Base-by-base conservation (phyloP, 2,113 vertebrate genomes). In the Lepus americanus region DNA sequence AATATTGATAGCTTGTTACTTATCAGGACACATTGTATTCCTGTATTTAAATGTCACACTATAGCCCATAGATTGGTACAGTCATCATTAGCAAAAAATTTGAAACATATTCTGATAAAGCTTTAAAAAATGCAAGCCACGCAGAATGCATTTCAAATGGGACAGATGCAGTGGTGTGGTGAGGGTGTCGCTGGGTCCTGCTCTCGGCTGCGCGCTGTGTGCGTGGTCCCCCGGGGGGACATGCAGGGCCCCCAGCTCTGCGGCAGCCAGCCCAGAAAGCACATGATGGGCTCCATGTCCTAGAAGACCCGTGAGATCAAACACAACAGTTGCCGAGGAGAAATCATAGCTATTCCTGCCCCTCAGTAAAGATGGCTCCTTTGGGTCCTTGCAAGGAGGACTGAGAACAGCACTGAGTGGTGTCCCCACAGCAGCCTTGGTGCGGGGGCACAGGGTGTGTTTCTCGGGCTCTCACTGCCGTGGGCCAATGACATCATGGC, bases 281-380 rank as follows among this genome's bases (percentile, higher is more conserved):
- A n/a, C 27, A 19, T 22, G 64, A 55, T 59, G 55, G 78, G n/a
- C 36, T 93, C 53, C 53, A 17, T 19, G 16, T 51, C 81, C 87
- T 76, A 39, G 66, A 63, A 31, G 22, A 66, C n/a, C 55, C 9
- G 17, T 67, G 59, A 84, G 77, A 77, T 25, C 55, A 94, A 76
- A 51, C 66, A 77, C 36, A 83, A 72, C 33, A 92, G 39, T 83
- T 87, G 44, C 67, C 96, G 49, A 82, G 82, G 66, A 78, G 44
- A 67, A 93, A 87, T 51, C 39, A 63, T 59, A 76, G 33, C 9
- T 84, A 16, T 87, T 95, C 69, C 67, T 79, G 31, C 33, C 31
- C 14, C 55, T 89, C 55, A 64, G 79, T 44, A 93, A 76, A 76
- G 33, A 92, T 80, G 66, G 79, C 79, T 89, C 80, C 49, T 92